phyloP scores from a whole-genome alignment of 2,888 invertebrate genomes.

The Iselma pallidipennis region DNA sequence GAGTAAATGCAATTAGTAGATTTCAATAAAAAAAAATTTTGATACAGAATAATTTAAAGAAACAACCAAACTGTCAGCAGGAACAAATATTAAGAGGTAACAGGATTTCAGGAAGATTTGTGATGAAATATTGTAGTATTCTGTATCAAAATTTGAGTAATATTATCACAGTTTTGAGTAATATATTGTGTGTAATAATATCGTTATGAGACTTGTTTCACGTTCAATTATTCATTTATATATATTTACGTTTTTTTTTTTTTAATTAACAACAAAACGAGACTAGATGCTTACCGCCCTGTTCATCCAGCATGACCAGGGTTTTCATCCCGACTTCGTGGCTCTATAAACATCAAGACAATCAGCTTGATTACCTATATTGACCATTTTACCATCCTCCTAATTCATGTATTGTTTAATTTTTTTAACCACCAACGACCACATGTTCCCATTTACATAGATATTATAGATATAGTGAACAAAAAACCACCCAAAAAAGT shows the following conservation, averaged over 20 bases:
- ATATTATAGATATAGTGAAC: neutral
- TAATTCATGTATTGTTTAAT: neutral
- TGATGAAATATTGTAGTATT: neutral
- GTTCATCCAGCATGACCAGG: constrained; percentile 99
- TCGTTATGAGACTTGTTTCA: constrained; percentile 20
- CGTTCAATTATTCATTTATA: constrained; percentile 33
- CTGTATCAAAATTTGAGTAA: neutral
- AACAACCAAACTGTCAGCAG: neutral
- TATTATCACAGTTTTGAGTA: neutral
- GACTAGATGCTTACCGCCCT: constrained; percentile 91
- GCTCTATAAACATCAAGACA: constrained; percentile 81
- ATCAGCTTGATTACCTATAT: constrained; percentile 38
- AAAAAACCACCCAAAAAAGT: neutral
- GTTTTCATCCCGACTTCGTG: constrained; percentile 99
- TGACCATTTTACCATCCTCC: neutral
- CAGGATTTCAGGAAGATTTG: neutral
- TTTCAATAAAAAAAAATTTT: neutral
- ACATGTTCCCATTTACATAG: neutral
- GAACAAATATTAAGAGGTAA: neutral
- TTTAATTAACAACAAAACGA: constrained; percentile 38
- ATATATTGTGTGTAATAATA: constrained; percentile 2
- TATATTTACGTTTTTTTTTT: constrained; percentile 15
- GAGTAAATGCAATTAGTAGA: neutral
- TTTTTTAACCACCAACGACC: neutral
- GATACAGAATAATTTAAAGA: neutral